Evolutionary conservation across 1,140 invertebrate genomes (phyloP), one percentile per base, ranked within the genome.

Genomic region (Hyphantria cunea): DNA sequence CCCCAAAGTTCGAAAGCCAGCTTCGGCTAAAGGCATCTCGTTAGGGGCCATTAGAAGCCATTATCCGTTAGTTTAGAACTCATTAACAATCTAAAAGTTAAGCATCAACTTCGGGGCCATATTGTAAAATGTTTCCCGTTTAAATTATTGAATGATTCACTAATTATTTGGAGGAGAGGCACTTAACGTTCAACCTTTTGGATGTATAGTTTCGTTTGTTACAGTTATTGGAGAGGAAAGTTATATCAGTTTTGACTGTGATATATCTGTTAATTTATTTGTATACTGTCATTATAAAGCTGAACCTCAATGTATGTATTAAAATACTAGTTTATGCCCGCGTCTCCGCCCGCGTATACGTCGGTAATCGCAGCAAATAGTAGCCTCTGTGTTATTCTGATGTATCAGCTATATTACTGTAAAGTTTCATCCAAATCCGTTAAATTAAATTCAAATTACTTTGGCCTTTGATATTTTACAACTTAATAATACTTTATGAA

Each of bases 51-150:
- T 56, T 56, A 34, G 32, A 9, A 9, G 12, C 12, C 42, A 48
- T 56, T 47, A 56, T 48, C 42, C 42, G 17, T 34, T 47, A 47
- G 53, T 56, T 56, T 9, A 10, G 14, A 56, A 56, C 42, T 56
- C 53, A 47, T 47, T 56, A 56, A 33, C 44, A 47, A 47, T 56
- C 41, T n/a, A 13, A 15, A 56, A 56, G 41, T 56, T 56, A 31
- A 12, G 25, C 32, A 33, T 10, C 42, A 45, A 34, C 3, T 47
- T 33, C 31, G n/a, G 3, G 1, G 13, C 2, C 25, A 5, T 2
- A 31, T n/a, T 33, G 42, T 44, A 9, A 44, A 44, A 9, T 44
- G 7, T 13, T 44, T 44, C 7, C 12, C 11, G 9, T 12, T 13
- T 44, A 44, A 44, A 44, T 44, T 44, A 13, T 13, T 44, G 8